Base-by-base conservation (phyloP, 2,888 invertebrate species). In the Danaus chrysippus region DNA sequence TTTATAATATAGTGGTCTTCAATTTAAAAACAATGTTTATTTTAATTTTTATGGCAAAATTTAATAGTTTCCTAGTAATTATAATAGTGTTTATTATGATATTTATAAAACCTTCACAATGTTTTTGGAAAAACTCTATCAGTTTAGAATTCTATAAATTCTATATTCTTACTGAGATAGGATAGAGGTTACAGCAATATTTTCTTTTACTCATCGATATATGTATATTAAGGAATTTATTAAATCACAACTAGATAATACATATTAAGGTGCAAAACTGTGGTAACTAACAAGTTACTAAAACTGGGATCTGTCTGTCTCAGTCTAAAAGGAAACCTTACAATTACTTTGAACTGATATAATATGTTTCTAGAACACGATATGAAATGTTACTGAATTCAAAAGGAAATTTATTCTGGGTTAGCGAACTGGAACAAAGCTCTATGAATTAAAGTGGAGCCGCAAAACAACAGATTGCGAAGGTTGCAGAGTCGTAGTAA, bases 391-490 rank as follows among this genome's bases (percentile, higher is more conserved):
- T 75, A 74, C 73, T 68, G 72, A 71, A 74, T 81, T 77, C 73
- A 67, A 73, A 74, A 71, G 72, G 72, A 77, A 83, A 84, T 81
- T 77, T 82, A 83, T 82, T 77, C 75, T 69, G 69, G 62, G 63
- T 66, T 61, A 61, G 65, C 68, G 66, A 78, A 83, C 78, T 78
- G 78, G 79, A 83, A 83, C 81, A 82, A 83, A 82, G 80, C 81
- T 75, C 71, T 73, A 76, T 72, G 80, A 82, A 82, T 84, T 83
- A 82, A 81, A 82, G 74, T 78, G 77, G 75, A 74, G 72, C 76
- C 70, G 72, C 79, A 76, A 71, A 78, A 86, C 79, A 86, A 79
- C 86, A 86, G 84, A 87, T 87, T 84, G 84, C 74, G 71, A 74
- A 75, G 77, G 81, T 78, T 73, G 64, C 76, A 69, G 79, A 82